Base-by-base conservation (phyloP, 2,113 vertebrate genomes). In the Numenius arquata region DNA sequence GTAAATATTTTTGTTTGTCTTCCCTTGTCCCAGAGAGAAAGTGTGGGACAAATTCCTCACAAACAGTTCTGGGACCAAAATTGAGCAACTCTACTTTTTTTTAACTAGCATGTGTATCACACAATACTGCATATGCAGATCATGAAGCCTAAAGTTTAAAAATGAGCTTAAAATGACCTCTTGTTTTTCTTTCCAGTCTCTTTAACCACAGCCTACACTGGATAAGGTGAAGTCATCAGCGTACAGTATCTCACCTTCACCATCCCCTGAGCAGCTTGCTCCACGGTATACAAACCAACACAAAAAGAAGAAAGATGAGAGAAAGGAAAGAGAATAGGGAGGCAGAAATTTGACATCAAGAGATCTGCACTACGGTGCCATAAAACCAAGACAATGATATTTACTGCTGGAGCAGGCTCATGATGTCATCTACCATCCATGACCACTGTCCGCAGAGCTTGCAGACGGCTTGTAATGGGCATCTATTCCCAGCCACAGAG, bases 401-500 rank as follows among this genome's bases (percentile, higher is more conserved):
- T 94, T 89, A 68, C 17, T 71, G 22, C 40, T 67, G 47, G 52
- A 62, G n/a, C 9, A 77, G 56, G 26, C 53, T 85, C 43, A 48
- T n/a, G 47, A 71, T 4, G 3, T 10, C 23, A n/a, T 14, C 55
- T 59, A 15, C 75, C 63, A 23, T 34, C 59, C 7, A 1, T 27
- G 41, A 74, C 50, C 50, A 77, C 75, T 52, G 92, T 13, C 50
- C 55, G 45, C 67, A 96, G 29, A 73, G 26, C 45, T 79, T 2
- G 0, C 43, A 61, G 52, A 41, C 56, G 83, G 38, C 70, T 58
- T 36, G 14, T 76, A 93, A 93, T 50, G 88, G 67, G 29, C 67
- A 91, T 12, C 78, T 86, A n/a, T 63, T 88, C 75, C 40, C 85
- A 89, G 79, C 38, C 68, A 61, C 20, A 72, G 23, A 86, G 72